Evolutionary conservation across 92 coral and sea anemone species (phyloP).

Genomic region (Porites lobata): DNA sequence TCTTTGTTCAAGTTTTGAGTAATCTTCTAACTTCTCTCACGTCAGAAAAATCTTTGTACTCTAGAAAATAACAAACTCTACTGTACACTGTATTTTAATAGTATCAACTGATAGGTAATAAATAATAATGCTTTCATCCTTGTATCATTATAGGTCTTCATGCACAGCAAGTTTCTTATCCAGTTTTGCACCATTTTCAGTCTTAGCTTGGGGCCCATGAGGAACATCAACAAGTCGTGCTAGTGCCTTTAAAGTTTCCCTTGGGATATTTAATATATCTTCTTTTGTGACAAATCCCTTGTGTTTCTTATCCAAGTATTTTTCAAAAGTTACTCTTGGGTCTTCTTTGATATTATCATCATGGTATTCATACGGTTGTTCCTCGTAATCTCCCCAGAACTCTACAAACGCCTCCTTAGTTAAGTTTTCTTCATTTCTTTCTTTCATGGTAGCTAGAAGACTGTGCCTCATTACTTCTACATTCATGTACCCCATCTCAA

Average conservation of each 20-base stretch:
- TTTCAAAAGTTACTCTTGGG: constrained; percentile 68
- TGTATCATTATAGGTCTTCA: constrained; percentile 27
- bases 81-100: too few relatives aligned
- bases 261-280: constrained; percentile 64
- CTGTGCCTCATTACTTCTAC: constrained; percentile 81
- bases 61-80: too few relatives aligned
- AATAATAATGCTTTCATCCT: not conserved
- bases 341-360: constrained; percentile 20
- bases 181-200: not conserved
- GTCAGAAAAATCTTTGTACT: too few relatives aligned
- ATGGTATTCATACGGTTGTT: constrained; percentile 33
- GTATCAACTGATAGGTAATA: not conserved
- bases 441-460: constrained; percentile 51
- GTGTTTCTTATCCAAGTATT: constrained; percentile 58
- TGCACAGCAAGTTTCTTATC: not conserved
- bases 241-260: constrained; percentile 74
- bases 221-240: constrained; percentile 93
- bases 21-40: too few relatives aligned
- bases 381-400: constrained; percentile 71
- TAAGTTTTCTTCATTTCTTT: constrained; percentile 52
- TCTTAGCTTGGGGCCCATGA: constrained; percentile 81
- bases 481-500: constrained; percentile 99
- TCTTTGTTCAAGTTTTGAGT: too few relatives aligned
- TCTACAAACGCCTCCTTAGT: constrained; percentile 69
- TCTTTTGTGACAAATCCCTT: constrained; percentile 73